These are phyloP conservation scores for Axea sp. DNA, from an alignment of 2,888 invertebrate species.

Conservation along the genomic window DNA sequence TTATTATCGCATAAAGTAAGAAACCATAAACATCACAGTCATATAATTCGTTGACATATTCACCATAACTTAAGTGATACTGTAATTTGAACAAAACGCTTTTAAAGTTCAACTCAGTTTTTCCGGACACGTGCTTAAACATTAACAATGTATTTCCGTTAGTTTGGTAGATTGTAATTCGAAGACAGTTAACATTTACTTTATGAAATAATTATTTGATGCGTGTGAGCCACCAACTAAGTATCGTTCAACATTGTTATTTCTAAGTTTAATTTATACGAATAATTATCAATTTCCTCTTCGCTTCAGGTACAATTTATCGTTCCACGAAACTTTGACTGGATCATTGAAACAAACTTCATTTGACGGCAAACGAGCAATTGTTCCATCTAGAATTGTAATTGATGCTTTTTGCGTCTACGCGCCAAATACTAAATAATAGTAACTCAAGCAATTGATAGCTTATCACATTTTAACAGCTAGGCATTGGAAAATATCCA, in stretches of 20 bases:
- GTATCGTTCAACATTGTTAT: constrained; percentile 41
- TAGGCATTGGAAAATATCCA: constrained; percentile 41
- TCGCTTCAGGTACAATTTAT: constrained; percentile 57
- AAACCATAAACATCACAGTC: constrained; percentile 55
- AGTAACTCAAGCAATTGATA: constrained; percentile 23
- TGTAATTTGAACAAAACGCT: constrained; percentile 20
- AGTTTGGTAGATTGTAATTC: constrained; percentile 24
- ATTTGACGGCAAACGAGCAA: constrained; percentile 36
- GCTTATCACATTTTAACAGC: constrained; percentile 45
- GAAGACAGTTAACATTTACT: constrained; percentile 48
- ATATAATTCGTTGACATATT: constrained; percentile 53
- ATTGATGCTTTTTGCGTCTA: constrained; percentile 28
- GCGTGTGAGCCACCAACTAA: constrained; percentile 54
- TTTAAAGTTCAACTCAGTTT: constrained; percentile 24
- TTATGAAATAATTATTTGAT: constrained; percentile 47
- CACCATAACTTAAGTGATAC: constrained; percentile 46
- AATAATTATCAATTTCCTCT: constrained; percentile 43
- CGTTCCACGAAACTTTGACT: constrained; percentile 28
- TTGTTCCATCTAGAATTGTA: constrained; percentile 39
- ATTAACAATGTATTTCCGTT: constrained; percentile 30
- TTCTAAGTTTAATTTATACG: constrained; percentile 34
- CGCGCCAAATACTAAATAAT: constrained; percentile 20
- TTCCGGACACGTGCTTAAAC: constrained; percentile 30
- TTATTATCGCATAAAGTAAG: constrained; percentile 27
- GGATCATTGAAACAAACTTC: constrained; percentile 17